Conservation (phyloP, 2,797 vertebrate genomes). For the Micromesistius poutassou region DNA sequence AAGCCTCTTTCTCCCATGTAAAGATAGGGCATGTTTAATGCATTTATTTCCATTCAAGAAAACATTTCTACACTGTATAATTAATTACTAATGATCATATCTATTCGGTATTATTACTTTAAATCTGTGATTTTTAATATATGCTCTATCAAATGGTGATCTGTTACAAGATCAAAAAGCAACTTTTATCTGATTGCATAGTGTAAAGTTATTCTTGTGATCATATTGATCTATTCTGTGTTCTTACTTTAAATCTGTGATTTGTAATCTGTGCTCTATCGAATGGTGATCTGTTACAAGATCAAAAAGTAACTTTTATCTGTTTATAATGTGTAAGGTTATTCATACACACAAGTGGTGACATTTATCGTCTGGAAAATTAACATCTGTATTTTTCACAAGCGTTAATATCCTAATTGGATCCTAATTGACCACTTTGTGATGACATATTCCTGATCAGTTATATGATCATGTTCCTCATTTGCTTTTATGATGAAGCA, state of each 20-base stretch:
- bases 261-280: slow-evolving; percentile 54
- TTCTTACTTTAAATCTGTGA: neutral
- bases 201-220: neutral
- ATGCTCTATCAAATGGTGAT: neutral
- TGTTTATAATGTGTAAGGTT: neutral
- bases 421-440: slow-evolving; percentile 8
- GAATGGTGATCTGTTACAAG: neutral
- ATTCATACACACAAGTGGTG: neutral
- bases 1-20: neutral
- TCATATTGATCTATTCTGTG: neutral
- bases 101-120: neutral
- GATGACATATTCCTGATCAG: neutral
- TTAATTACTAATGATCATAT: neutral
- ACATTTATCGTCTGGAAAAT: neutral
- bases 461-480: neutral
- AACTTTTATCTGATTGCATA: neutral
- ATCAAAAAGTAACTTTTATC: neutral
- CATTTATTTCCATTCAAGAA: neutral
- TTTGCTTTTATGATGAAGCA: neutral
- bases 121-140: neutral
- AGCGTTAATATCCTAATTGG: neutral
- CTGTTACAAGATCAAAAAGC: neutral
- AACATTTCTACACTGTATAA: neutral
- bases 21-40: neutral
- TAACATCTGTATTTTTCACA: too few relatives aligned